These are phyloP conservation scores for Polyommatus icarus DNA, from an alignment of 2,888 invertebrate species.

Conservation along the genomic window DNA sequence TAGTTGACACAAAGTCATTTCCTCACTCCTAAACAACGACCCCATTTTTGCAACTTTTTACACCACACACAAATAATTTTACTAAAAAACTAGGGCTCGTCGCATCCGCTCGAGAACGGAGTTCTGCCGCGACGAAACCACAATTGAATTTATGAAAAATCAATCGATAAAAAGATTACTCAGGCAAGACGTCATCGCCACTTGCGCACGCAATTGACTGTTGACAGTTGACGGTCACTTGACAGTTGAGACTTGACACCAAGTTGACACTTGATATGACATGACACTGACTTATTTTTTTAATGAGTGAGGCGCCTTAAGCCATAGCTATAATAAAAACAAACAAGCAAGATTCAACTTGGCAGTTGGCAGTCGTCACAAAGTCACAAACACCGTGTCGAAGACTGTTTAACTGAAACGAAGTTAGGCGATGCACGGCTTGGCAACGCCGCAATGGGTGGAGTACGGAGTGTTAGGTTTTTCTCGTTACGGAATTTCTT, in stretches of 20 bases:
- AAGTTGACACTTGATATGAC: background rate
- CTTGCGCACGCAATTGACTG: slow-evolving; percentile 44
- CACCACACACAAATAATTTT: slow-evolving; percentile 56
- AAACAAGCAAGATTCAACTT: no score
- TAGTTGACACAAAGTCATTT: slow-evolving; percentile 99
- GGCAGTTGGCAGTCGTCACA: no score
- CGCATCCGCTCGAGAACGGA: slow-evolving; percentile 71
- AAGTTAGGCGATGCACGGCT: no score
- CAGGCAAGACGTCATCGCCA: slow-evolving; percentile 48
- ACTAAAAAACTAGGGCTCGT: slow-evolving; percentile 57
- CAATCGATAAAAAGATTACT: slow-evolving; percentile 58
- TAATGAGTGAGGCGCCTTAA: no score
- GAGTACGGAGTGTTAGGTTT: no score
- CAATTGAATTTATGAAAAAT: slow-evolving; percentile 55
- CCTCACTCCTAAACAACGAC: slow-evolving; percentile 97
- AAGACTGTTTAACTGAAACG: no score
- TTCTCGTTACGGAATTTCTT: no score
- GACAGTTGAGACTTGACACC: no score
- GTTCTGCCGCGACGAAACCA: slow-evolving; percentile 71
- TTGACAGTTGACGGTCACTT: background rate
- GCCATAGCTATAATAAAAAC: no score
- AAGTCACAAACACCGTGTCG: no score
- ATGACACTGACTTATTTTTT: no score
- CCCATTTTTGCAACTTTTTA: slow-evolving; percentile 83
- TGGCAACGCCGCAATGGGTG: no score